These are phyloP conservation scores for Neolamprologus fasciatus DNA, from an alignment of 2,113 vertebrate species.

Conservation along the genomic window DNA sequence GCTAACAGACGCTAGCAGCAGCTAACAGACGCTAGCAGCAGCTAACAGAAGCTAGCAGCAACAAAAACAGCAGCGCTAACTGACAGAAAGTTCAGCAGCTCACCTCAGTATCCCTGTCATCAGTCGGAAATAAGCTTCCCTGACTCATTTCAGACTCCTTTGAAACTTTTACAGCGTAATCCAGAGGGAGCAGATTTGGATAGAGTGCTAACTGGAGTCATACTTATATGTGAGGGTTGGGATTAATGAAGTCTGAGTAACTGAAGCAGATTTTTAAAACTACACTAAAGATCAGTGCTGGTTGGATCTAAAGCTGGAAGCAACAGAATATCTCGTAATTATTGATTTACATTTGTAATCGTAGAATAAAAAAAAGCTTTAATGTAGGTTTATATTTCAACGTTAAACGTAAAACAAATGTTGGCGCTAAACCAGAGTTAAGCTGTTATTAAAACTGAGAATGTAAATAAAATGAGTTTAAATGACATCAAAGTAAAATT, in stretches of 20 bases:
- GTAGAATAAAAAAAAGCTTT: background rate
- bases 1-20: background rate
- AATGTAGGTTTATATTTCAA: background rate
- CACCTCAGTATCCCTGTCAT: background rate
- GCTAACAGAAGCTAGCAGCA: accelerated
- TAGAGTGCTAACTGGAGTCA: background rate
- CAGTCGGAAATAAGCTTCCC: accelerated
- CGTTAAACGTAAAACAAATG: background rate
- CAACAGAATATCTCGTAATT: background rate
- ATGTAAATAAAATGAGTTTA: background rate
- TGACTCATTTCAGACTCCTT: accelerated
- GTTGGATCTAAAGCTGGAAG: background rate
- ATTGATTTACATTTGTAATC: accelerated
- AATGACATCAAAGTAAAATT: background rate
- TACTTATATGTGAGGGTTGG: background rate
- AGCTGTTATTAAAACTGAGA: background rate
- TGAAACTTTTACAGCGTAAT: background rate
- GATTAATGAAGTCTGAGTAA: background rate
- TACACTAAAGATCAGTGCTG: background rate
- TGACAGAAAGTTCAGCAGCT: background rate
- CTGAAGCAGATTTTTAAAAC: background rate
- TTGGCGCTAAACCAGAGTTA: background rate
- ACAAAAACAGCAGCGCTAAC: background rate
- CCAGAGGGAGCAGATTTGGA: background rate
- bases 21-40: background rate